Conservation (phyloP, 2,888 invertebrate species). For the Clunio marinus region DNA sequence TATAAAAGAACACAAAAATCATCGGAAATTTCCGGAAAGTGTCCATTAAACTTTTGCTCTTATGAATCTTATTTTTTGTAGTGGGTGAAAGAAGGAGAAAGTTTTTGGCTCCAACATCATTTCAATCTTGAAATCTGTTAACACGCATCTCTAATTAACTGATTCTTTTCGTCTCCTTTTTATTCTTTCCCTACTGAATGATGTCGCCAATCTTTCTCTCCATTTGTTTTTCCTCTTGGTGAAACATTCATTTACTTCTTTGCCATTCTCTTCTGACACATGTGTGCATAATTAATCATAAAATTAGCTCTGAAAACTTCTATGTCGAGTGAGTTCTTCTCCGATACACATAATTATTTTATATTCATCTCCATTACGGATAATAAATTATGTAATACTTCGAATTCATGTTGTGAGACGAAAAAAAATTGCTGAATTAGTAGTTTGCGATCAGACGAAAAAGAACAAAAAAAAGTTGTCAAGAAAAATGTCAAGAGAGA, state of each 20-base stretch:
- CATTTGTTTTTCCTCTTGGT: background rate
- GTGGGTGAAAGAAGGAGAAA: background rate
- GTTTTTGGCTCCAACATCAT: background rate
- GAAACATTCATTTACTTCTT: background rate
- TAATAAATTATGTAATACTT: conserved; percentile 36
- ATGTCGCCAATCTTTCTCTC: background rate
- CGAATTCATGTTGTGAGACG: too few relatives aligned
- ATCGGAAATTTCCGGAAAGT: background rate
- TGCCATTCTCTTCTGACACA: conserved; percentile 5
- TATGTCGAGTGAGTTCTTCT: conserved; percentile 12
- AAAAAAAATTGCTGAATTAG: too few relatives aligned
- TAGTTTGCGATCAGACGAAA: background rate
- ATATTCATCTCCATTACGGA: conserved; percentile 32
- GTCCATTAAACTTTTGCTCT: background rate
- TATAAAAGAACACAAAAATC: background rate
- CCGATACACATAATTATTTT: conserved; percentile 35
- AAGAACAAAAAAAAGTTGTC: background rate
- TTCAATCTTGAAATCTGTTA: background rate
- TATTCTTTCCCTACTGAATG: too few relatives aligned
- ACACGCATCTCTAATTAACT: conserved; percentile 30
- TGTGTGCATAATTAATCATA: conserved; percentile 37
- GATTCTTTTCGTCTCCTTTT: conserved; percentile 4
- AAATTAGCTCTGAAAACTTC: conserved; percentile 25
- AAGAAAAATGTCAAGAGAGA: background rate
- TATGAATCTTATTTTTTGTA: background rate